These are phyloP conservation scores for Callorhinus ursinus DNA, from an alignment of 2,113 vertebrate species.

Conservation along the genomic window DNA sequence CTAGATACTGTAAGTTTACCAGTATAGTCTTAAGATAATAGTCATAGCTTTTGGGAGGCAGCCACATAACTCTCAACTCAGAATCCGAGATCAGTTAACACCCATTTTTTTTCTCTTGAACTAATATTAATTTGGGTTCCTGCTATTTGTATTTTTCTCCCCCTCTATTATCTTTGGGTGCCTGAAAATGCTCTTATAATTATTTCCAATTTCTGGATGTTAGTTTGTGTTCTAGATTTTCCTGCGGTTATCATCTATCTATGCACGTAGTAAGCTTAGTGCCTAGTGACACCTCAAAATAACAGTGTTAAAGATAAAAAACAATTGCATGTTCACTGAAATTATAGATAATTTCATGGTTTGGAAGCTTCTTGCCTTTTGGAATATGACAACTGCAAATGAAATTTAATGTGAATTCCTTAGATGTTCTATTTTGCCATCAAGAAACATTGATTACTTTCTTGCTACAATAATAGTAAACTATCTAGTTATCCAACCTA, in stretches of 20 bases:
- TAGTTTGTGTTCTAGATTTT: slow-evolving; percentile 2
- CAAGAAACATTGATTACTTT: background rate
- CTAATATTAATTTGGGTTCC: background rate
- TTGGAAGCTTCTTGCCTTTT: slow-evolving; percentile 7
- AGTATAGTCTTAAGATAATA: background rate
- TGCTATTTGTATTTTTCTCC: background rate
- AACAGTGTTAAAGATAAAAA: background rate
- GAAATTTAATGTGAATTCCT: slow-evolving; percentile 19
- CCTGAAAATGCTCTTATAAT: background rate
- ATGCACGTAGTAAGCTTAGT: background rate
- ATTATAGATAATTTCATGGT: background rate
- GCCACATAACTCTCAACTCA: background rate
- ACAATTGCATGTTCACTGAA: background rate
- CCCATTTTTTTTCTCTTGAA: background rate
- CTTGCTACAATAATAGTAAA: slow-evolving; percentile 19
- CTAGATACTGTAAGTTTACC: background rate
- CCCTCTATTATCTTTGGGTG: background rate
- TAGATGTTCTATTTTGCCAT: slow-evolving; percentile 29
- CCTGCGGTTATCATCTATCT: background rate
- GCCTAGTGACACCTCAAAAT: background rate
- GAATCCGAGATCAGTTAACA: background rate
- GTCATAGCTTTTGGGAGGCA: background rate
- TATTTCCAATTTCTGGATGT: background rate
- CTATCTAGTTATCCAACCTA: background rate
- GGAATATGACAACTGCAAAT: slow-evolving; percentile 33